A percentile compares a stretch with the other conserved stretches of the same genome.
These are phyloP conservation scores for Acrobasis suavella DNA, from an alignment of 2,888 invertebrate genomes.

Conservation along the genomic window DNA sequence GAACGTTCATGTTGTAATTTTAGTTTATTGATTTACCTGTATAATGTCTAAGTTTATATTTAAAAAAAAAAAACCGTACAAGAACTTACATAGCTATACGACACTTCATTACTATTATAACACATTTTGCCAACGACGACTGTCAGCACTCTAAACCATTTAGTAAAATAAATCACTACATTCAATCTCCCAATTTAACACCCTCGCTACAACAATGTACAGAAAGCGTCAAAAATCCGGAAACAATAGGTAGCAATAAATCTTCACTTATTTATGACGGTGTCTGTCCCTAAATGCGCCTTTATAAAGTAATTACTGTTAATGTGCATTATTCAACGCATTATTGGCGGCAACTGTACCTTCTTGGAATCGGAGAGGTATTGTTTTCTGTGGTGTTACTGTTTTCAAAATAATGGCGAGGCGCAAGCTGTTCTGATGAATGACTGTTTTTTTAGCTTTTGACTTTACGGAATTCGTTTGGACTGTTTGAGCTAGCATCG, in stretches of 20 bases:
- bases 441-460: not conserved
- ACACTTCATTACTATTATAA: too few relatives aligned
- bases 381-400: conserved; percentile 21
- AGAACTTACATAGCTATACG: too few relatives aligned
- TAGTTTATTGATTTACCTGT: too few relatives aligned
- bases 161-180: not conserved
- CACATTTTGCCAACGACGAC: not conserved
- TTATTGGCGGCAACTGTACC: conserved; percentile 28
- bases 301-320: conserved; percentile 22
- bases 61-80: too few relatives aligned
- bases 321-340: conserved; percentile 17
- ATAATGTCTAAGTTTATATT: too few relatives aligned
- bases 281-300: conserved; percentile 12
- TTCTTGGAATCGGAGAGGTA: conserved; percentile 5
- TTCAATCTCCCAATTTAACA: not conserved
- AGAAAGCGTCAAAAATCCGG: conserved; percentile 13
- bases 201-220: conserved; percentile 9
- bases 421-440: not conserved
- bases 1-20: too few relatives aligned
- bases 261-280: conserved; percentile 8
- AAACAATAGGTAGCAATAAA: conserved; percentile 9
- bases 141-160: not conserved
- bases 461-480: not conserved
- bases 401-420: conserved; percentile 21
- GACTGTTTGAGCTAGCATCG: not conserved